Percentiles rank a stretch among this genome's conserved stretches.
These are phyloP conservation scores for Eupithecia centaureata DNA, from an alignment of 2,888 invertebrate species.

Conservation along the genomic window DNA sequence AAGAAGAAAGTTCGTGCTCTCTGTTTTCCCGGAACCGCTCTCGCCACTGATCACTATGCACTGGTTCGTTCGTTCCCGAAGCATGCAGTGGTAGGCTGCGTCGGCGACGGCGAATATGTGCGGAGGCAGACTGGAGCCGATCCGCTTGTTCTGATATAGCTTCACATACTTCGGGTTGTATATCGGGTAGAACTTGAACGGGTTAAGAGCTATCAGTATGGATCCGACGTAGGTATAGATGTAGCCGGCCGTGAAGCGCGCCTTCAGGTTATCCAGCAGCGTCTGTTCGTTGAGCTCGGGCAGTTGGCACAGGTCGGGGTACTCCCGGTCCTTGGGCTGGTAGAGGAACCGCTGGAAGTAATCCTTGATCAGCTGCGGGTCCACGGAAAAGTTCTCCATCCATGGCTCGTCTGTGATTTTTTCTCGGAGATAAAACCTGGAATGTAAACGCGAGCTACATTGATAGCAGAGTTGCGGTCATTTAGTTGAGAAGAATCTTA, in stretches of 20 bases:
- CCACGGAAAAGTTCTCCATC: conserved; percentile 94
- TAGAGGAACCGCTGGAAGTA: conserved; percentile 95
- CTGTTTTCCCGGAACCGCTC: conserved; percentile 98
- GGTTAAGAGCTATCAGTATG: conserved; percentile 97
- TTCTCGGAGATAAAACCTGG: conserved; percentile 93
- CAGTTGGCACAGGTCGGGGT: conserved; percentile 97
- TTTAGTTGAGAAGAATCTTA: conserved; percentile 41
- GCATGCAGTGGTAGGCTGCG: conserved; percentile 97
- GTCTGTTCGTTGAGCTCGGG: conserved; percentile 98
- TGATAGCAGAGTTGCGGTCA: conserved; percentile 31
- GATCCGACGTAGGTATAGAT: conserved; percentile 98
- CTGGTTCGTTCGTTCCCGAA: conserved; percentile 93
- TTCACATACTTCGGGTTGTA: conserved; percentile 99
- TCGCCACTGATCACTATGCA: conserved; percentile 98
- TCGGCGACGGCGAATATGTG: conserved; percentile 99
- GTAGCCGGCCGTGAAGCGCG: conserved; percentile 94
- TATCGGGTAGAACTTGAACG: conserved; percentile 97
- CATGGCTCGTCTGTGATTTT: conserved; percentile 93
- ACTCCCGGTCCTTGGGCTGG: conserved; percentile 96
- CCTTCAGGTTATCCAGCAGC: conserved; percentile 93
- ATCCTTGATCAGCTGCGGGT: conserved; percentile 95
- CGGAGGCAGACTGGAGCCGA: conserved; percentile 96
- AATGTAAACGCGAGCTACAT: conserved; percentile 49
- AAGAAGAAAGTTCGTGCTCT: conserved; percentile 96
- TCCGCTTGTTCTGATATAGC: conserved; percentile 95